Evolutionary conservation across 1,140 invertebrate genomes (phyloP).

Genomic region (Nymphalis io): DNA sequence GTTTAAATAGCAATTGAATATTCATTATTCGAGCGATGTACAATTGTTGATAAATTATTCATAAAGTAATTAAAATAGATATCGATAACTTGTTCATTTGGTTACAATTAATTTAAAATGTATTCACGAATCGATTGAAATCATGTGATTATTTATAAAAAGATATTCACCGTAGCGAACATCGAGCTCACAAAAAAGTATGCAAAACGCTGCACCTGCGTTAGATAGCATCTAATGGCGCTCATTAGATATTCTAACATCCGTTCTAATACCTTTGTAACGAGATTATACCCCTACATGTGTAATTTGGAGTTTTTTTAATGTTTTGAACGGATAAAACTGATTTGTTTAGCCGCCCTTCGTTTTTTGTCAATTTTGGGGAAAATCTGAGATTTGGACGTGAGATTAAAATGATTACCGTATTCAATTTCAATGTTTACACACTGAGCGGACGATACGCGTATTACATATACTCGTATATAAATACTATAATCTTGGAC

Average conservation of each 20-base stretch:
- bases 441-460: neutral
- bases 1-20: no score
- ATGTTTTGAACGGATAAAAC: constrained; percentile 30
- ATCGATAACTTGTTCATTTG: no score
- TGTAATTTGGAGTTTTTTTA: constrained; percentile 31
- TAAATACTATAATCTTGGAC: neutral
- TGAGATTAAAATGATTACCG: constrained; percentile 35
- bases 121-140: no score
- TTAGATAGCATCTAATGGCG: constrained; percentile 46
- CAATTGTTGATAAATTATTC: no score
- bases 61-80: no score
- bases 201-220: constrained; percentile 60
- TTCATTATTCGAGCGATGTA: no score
- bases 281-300: constrained; percentile 45
- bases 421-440: constrained; percentile 25
- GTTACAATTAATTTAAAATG: no score
- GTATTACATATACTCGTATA: neutral
- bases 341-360: constrained; percentile 32
- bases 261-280: constrained; percentile 56
- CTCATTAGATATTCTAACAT: constrained; percentile 60
- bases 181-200: constrained; percentile 32
- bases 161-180: neutral
- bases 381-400: constrained; percentile 46
- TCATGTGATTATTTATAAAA: no score
- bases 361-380: constrained; percentile 54